Evolutionary conservation across 1,140 invertebrate species (phyloP), one percentile per base, ranked within the genome.

Genomic region (Heliconius hermathena): DNA sequence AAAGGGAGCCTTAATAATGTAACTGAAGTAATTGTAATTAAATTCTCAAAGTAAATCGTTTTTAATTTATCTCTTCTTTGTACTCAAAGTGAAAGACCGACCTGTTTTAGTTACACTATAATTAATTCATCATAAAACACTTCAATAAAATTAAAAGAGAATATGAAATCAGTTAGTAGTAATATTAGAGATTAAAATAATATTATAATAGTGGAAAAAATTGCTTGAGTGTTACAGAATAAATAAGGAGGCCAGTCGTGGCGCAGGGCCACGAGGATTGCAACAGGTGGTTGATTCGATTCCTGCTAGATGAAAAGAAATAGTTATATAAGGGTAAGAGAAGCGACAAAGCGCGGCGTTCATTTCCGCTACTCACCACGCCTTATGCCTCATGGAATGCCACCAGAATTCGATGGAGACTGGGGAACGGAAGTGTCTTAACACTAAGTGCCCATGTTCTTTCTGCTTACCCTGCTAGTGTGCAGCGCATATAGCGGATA

Each of bases 1-100:
- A 66, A 66, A 66, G 22, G 22, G 11, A 66, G 60, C 60, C 60
- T 66, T 66, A 66, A 66, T 22, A 66, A 29, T 66, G 26, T 66
- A 66, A 66, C 29, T 66, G 2, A 0, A 66, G 9, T 66, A 66
- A 22, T 66, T 66, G 3, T 66, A 29, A 66, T 26, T 66, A 66
- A 66, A 66, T 26, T 66, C 22, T 66, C 20, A 29, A 29, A 66
- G 9, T 5, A 13, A 66, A 66, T 66, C n/a, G 60, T 66, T 66
- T 66, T 66, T 66, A 9, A 66, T 66, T 66, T 29, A 66, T 26
- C 60, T 26, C 60, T 9, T 57, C 22, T 26, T 66, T 66, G 11
- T 26, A 26, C 8, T 26, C 13, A 29, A 66, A 66, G 11, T 11
- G 57, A 26, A 66, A n/a, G n/a, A n/a, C n/a, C n/a, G n/a, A n/a